These are phyloP conservation scores for Cheumatopsyche charites DNA, from an alignment of 1,140 invertebrate genomes.

Conservation along the genomic window DNA sequence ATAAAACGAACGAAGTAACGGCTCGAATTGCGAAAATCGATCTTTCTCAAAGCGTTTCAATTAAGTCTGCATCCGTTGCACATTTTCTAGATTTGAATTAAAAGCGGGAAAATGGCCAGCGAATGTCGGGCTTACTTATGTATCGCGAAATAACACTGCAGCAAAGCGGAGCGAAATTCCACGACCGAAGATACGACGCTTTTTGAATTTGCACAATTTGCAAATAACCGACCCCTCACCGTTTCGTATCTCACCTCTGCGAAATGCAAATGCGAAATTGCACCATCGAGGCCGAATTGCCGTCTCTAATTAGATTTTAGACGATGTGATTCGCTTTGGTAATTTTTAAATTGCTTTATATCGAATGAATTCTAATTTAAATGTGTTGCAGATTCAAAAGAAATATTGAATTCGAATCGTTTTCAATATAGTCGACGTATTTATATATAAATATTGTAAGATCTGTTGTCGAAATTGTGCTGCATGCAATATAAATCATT, in stretches of 20 bases:
- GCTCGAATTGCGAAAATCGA: too few relatives aligned
- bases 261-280: not conserved
- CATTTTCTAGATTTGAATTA: slow-evolving; percentile 15
- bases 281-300: slow-evolving; percentile 10
- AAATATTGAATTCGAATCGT: too few relatives aligned
- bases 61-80: not conserved
- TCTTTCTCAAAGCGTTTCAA: not conserved
- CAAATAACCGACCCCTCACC: not conserved
- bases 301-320: slow-evolving; percentile 18
- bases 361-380: not conserved
- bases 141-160: too few relatives aligned
- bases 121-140: too few relatives aligned
- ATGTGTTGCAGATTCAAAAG: too few relatives aligned
- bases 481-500: slow-evolving; percentile 2
- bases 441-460: too few relatives aligned
- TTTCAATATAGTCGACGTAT: too few relatives aligned
- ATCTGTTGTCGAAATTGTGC: too few relatives aligned
- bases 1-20: too few relatives aligned
- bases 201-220: slow-evolving; percentile 20
- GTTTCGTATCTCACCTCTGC: too few relatives aligned
- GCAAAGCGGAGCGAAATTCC: slow-evolving; percentile 2
- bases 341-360: not conserved
- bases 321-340: not conserved
- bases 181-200: not conserved
- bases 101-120: not conserved